Base-by-base conservation (phyloP, 2,797 vertebrate species). In the Lacerta viridis region DNA sequence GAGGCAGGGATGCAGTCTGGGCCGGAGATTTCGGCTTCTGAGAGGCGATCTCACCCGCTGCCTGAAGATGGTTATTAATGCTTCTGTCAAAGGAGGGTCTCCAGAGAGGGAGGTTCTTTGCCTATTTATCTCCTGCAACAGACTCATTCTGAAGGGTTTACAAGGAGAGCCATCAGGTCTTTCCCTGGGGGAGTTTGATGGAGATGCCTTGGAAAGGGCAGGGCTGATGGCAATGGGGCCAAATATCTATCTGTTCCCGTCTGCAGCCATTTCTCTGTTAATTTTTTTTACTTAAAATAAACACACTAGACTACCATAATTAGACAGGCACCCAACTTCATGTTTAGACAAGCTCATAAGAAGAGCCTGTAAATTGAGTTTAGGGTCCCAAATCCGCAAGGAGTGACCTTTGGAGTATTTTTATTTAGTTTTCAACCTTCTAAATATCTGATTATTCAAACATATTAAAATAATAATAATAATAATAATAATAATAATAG, bases 91-190 rank as follows among this genome's bases (percentile, higher is more conserved):
- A 90, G 13, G 0, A 25, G 75, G 81, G 87, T n/a, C 92, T 89
- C 83, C 0, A 1, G 88, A 72, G 90, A 86, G 82, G 13, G 43
- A 25, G 17, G 15, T 39, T 43, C 69, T 81, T 80, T 85, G 29
- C 69, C 64, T 93, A 69, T 89, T 93, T 68, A 83, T 93, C 91
- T 89, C 83, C 76, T 85, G 87, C 85, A 85, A 85, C 15, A 76
- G 92, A 10, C 85, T 89, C 79, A 85, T 36, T 83, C 61, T 72
- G 91, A 87, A 88, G 3, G 41, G 43, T 86, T 92, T 80, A 84
- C 85, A 93, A 80, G 83, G 55, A 50, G 59, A 85, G 55, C 11
- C 10, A 27, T 46, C 15, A 33, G 69, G 20, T 64, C 23, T 11
- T 91, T 82, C 93, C 89, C 84, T 4, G 2, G 23, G 87, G 79